These are phyloP conservation scores for Leiothrix lutea DNA, from an alignment of 2,113 vertebrate genomes.

Conservation along the genomic window DNA sequence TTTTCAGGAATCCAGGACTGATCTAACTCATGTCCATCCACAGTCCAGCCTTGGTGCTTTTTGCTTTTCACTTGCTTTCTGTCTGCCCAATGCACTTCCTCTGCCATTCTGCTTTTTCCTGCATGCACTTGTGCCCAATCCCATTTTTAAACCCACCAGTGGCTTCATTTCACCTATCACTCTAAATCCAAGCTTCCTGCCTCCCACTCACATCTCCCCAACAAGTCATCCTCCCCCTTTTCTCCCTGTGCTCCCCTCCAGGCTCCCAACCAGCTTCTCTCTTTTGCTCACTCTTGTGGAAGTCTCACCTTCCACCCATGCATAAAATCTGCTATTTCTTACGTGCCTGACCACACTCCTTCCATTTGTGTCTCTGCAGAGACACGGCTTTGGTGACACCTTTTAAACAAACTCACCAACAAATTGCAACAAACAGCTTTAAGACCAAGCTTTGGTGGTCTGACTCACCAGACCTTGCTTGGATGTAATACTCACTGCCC, in stretches of 20 bases:
- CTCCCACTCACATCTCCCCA: not conserved
- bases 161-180: not conserved
- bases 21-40: rapidly evolving
- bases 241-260: not conserved
- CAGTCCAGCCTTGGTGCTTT: not conserved
- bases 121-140: not conserved
- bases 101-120: not conserved
- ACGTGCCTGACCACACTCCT: not conserved
- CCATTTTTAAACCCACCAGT: not conserved
- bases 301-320: not conserved
- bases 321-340: not conserved
- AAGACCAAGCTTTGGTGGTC: not conserved
- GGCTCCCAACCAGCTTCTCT: not conserved
- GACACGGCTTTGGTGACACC: rapidly evolving
- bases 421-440: not conserved
- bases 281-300: not conserved
- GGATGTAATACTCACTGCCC: not conserved
- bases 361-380: not conserved
- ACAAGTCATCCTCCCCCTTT: not conserved
- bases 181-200: not conserved
- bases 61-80: not conserved
- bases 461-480: not conserved
- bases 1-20: not conserved
- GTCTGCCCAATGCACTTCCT: not conserved
- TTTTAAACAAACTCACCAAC: not conserved